phyloP scores from a whole-genome alignment of 2,113 vertebrate genomes.

The Phasianus colchicus region DNA sequence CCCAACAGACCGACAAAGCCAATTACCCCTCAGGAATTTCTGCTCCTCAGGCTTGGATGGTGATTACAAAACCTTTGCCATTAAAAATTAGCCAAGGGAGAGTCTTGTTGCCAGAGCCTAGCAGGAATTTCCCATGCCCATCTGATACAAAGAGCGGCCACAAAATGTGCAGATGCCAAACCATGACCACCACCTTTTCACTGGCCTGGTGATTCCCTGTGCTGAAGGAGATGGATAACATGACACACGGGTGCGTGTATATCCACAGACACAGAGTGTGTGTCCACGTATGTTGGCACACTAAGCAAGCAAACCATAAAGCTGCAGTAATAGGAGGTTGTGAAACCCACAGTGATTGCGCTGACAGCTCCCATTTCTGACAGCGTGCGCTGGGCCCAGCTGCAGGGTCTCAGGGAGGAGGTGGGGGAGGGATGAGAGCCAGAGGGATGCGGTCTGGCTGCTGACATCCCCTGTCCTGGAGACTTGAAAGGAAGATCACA shows the following conservation, averaged over 20 bases:
- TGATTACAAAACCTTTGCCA: conserved; percentile 75
- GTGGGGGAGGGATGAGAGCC: not conserved
- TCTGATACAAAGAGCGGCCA: conserved; percentile 14
- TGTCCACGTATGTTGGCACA: not conserved
- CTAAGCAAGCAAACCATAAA: conserved; percentile 24
- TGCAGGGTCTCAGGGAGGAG: not conserved
- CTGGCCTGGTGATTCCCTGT: not conserved
- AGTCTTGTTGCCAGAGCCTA: conserved; percentile 24
- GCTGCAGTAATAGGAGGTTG: conserved; percentile 23
- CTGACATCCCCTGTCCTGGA: not conserved
- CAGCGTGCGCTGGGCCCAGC: not conserved
- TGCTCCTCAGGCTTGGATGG: conserved; percentile 67
- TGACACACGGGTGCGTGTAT: not conserved
- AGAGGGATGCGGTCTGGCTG: not conserved
- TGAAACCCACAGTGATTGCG: conserved; percentile 29
- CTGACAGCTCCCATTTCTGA: conserved; percentile 42
- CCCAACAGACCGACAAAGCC: conserved; percentile 74
- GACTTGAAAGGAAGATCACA: not conserved
- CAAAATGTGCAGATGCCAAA: not conserved
- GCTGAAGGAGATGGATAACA: not conserved
- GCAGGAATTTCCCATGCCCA: conserved; percentile 64
- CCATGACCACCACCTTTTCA: not conserved
- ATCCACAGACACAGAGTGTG: not conserved
- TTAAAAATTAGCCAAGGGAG: conserved; percentile 76
- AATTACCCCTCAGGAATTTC: conserved; percentile 77